phyloP scores from a whole-genome alignment of 1,140 invertebrate species.

The Pogonomyrmex barbatus region DNA sequence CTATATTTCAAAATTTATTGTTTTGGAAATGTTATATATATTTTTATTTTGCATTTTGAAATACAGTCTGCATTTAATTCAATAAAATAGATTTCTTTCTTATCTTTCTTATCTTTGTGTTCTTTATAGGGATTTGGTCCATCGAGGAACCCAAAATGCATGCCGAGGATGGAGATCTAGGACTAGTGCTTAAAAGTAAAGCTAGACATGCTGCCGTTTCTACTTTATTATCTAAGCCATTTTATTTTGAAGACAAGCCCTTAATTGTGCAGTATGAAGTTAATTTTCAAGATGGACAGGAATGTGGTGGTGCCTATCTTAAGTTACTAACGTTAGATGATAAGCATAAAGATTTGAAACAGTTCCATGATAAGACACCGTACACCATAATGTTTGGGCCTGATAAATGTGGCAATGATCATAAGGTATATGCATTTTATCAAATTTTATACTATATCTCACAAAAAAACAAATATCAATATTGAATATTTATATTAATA shows the following conservation, averaged over 20 bases:
- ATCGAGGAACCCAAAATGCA: constrained; percentile 93
- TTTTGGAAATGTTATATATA: too few species aligned
- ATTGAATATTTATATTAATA: too few species aligned
- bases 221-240: constrained; percentile 92
- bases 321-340: constrained; percentile 93
- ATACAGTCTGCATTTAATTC: not conserved
- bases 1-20: too few species aligned
- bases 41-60: too few species aligned
- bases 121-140: constrained; percentile 88
- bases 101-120: constrained; percentile 33
- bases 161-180: constrained; percentile 93
- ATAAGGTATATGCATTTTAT: constrained; percentile 88
- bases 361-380: constrained; percentile 98
- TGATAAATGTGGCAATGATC: constrained; percentile 98
- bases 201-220: constrained; percentile 98
- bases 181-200: constrained; percentile 96
- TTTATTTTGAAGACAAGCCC: constrained; percentile 95
- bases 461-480: too few species aligned
- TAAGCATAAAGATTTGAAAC: constrained; percentile 90
- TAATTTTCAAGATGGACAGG: constrained; percentile 95
- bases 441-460: not conserved
- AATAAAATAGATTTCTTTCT: constrained; percentile 5
- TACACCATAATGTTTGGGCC: constrained; percentile 99
- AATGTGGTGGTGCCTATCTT: constrained; percentile 99
- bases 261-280: constrained; percentile 98